Base-by-base conservation (phyloP, 2,888 invertebrate species). In the Cheilosia urbana region DNA sequence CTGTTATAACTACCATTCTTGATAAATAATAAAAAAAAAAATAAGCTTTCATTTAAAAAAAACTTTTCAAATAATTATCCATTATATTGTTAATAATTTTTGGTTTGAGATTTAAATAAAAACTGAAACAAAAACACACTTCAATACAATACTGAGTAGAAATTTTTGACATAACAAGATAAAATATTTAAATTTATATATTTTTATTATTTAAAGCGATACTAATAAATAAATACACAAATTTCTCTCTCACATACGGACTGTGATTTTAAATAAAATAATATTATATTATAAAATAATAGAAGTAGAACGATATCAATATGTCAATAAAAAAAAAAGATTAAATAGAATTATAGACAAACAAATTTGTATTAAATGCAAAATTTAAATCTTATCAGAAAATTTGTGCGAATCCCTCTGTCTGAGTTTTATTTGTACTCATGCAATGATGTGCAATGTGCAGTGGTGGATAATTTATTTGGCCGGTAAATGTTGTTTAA, bases 211-310 rank as follows among this genome's bases (percentile, higher is more conserved):
- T 82, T 87, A 87, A 88, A 42, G 84, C 37, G 37, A 13, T 13
- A 81, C 40, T 75, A 83, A 84, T 47, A 45, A 87, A 77, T 77
- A 51, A 42, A 58, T 47, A 75, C 68, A 77, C 69, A 87, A 87
- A 82, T 87, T 90, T 91, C 90, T 91, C 90, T 92, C 91, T 92
- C 92, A 92, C 92, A 92, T 92, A 91, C 91, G 91, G 92, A 92
- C 92, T 92, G 92, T 92, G 92, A 92, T 92, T 92, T 91, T 90
- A 91, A 90, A 89, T 89, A 89, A 88, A 24, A 88, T 88, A 88
- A 89, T 82, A 88, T 76, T 88, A 88, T 85, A 79, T 37, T 37
- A 87, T 80, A 72, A 85, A 66, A 69, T 30, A 63, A 40, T 53
- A 63, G 69, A 79, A 51, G 57, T 75, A 71, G 75, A 34, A 71